Conservation (phyloP, 2,113 vertebrate genomes). For the Trachemys scripta region DNA sequence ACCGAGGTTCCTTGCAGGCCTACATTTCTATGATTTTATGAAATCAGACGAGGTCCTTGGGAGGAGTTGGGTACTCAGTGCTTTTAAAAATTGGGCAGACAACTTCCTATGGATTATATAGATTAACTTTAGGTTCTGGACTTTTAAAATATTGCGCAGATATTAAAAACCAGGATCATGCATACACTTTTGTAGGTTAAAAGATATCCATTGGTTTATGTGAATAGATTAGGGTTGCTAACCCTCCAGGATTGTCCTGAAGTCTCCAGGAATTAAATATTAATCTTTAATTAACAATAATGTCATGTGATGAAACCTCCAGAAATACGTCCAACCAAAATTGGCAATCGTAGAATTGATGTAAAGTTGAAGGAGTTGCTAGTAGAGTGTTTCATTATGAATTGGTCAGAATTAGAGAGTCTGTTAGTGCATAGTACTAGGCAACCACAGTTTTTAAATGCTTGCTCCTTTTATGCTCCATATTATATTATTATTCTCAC, state of each 20-base stretch:
- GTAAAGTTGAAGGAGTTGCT: conserved; percentile 11
- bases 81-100: background rate
- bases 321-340: too few relatives aligned
- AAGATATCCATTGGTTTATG: background rate
- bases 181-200: background rate
- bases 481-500: background rate
- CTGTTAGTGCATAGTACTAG: background rate
- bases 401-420: background rate
- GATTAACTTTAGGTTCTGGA: conserved; percentile 34
- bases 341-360: background rate
- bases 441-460: background rate
- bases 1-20: background rate
- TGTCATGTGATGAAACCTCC: too few relatives aligned
- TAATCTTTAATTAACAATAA: too few relatives aligned
- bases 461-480: background rate
- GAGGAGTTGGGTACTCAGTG: background rate
- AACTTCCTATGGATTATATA: conserved; percentile 57
- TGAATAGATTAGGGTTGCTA: background rate
- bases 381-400: background rate
- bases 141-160: conserved; percentile 51
- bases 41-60: background rate
- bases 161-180: conserved; percentile 68
- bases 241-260: too few relatives aligned
- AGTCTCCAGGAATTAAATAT: too few relatives aligned
- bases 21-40: background rate